Conservation (phyloP, 2,113 vertebrate genomes). For the Todiramphus saurophagus region DNA sequence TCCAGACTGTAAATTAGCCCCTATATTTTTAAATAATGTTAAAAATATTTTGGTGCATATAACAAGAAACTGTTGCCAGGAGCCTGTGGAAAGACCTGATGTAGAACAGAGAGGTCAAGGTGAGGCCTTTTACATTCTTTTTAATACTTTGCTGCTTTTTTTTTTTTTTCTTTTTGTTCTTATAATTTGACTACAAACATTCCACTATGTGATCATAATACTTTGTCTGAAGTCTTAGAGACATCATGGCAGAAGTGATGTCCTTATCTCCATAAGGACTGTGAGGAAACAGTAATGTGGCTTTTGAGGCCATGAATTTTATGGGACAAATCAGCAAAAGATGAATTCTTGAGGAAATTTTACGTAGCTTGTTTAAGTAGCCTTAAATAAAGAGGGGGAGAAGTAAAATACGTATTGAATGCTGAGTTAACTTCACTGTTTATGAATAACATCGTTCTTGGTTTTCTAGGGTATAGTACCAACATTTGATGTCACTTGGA, state of each 20-base stretch:
- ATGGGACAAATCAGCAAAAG: not conserved
- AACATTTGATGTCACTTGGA: not conserved
- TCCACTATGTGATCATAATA: not conserved
- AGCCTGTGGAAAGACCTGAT: not conserved
- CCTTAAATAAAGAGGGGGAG: not conserved
- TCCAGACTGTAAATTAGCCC: not conserved
- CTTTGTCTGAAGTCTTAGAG: not conserved
- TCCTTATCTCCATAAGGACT: not conserved
- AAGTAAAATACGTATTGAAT: not conserved
- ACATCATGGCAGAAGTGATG: not conserved
- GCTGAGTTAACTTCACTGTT: not conserved
- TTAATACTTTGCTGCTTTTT: not conserved
- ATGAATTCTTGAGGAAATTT: not conserved
- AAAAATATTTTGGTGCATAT: not conserved
- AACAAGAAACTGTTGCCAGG: not conserved
- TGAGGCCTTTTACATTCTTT: not conserved
- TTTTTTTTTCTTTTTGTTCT: not conserved
- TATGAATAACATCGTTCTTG: not conserved
- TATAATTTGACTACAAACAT: not conserved
- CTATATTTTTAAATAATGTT: not conserved
- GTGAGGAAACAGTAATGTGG: not conserved
- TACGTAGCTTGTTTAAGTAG: not conserved
- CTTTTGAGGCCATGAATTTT: not conserved
- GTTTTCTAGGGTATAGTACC: not conserved
- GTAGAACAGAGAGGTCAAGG: not conserved